Conservation (phyloP, 2,888 invertebrate genomes). For the Ptychoptera albimana region DNA sequence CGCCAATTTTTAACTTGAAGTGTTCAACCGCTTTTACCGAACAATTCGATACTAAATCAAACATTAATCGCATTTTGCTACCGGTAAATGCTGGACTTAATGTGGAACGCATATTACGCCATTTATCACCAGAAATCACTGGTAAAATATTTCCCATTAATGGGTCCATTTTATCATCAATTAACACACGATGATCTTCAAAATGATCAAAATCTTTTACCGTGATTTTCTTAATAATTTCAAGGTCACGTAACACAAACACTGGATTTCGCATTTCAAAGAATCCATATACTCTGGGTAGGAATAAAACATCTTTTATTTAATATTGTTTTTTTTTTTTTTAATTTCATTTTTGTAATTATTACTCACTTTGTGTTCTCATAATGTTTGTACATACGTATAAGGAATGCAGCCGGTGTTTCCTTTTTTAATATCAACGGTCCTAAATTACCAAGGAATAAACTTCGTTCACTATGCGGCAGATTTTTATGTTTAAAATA, state of each 20-base stretch:
- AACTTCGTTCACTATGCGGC: background rate
- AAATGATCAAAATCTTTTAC: slow-evolving; percentile 35
- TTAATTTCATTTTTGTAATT: too few relatives aligned
- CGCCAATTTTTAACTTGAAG: slow-evolving; percentile 31
- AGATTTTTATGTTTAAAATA: slow-evolving; percentile 4
- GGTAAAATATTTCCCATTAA: slow-evolving; percentile 24
- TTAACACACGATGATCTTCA: slow-evolving; percentile 22
- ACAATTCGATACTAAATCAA: slow-evolving; percentile 8
- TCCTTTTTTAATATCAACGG: background rate
- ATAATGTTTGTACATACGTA: slow-evolving; percentile 2
- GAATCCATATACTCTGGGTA: slow-evolving; percentile 26
- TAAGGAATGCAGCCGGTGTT: background rate
- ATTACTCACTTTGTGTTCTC: slow-evolving; percentile 4
- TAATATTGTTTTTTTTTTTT: background rate
- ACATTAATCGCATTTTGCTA: slow-evolving; percentile 10
- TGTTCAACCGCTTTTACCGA: slow-evolving; percentile 18
- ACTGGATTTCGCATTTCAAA: slow-evolving; percentile 24
- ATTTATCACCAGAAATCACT: slow-evolving; percentile 3
- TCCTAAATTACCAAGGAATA: slow-evolving; percentile 1
- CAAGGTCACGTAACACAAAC: slow-evolving; percentile 30
- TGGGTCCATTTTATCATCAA: slow-evolving; percentile 26
- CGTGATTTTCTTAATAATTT: slow-evolving; percentile 31
- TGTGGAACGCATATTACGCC: slow-evolving; percentile 9
- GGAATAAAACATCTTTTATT: background rate
- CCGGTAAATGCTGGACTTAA: slow-evolving; percentile 9